Evolutionary conservation across 2,113 vertebrate species (phyloP), one percentile per base, ranked within the genome.

Genomic region (Zeus faber): DNA sequence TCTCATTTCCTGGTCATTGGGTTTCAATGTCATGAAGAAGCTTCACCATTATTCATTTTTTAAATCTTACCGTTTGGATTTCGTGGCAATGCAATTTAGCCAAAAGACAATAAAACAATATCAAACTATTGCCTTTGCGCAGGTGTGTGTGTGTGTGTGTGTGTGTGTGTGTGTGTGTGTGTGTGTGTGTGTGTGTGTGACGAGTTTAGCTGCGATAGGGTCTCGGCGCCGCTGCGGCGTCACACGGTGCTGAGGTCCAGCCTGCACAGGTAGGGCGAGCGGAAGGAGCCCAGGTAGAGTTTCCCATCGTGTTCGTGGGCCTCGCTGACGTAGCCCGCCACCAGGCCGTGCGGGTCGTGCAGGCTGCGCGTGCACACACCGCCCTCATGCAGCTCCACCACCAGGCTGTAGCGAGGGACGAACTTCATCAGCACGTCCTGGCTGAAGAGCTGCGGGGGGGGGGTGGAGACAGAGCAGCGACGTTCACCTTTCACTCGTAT

Each of bases 241-340:
- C 67, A 95, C 20, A 91, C 79, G 7, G 86, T 66, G 58, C 83
- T 68, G 48, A 98, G 91, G 63, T 90, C 86, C 5, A 99, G 91
- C 45, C 83, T 92, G 81, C 91, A 91, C 57, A 99, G 58, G 70
- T 92, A 98, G 0, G 93, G 93, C 3, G 95, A 92, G 1, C 80
- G 73, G 85, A 93, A 97, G 54, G 97, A 99, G n/a, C 96, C 95
- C 70, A 99, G 51, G 80, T 97, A 99, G 11, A 99, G 89, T 20
- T 89, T 79, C 6, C 95, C 95, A 0, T 91, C 62, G 0, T 95
- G 83, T 52, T 99, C 96, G 0, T 94, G 93, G 4, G 75, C 97
- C 76, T 98, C 95, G 0, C 95, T 98, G 70, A 97, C 2, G 2
- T 93, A 91, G 1, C 92, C 54, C 0, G 65, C 89, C 45, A 88